Base-by-base conservation (phyloP, 2,113 vertebrate genomes). In the Garra rufa region DNA sequence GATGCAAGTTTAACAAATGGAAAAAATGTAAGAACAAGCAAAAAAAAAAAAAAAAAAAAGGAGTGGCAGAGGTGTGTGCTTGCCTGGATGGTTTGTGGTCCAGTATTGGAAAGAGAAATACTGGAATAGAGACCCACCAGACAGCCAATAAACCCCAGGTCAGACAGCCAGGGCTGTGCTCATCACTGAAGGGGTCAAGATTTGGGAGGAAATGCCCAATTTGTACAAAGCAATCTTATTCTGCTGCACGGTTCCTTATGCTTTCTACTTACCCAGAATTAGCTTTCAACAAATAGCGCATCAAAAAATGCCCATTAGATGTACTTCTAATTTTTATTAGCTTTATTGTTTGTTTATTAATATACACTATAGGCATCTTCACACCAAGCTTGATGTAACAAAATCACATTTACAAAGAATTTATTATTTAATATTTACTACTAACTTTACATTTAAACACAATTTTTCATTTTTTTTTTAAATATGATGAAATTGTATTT, bases 71-170 rank as follows among this genome's bases (percentile, higher is more conserved):
- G 63, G 52, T 43, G 5, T 43, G 5, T 87, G 89, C 91, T 93
- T 91, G 93, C 89, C 90, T 90, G 89, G 90, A 94, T 94, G 94
- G 89, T 90, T 91, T 92, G 92, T 93, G 93, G 92, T 94, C 93
- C 94, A 94, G 92, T 92, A 91, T 91, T 92, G 88, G 88, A 93
- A 88, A 80, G 63, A 85, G 85, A 86, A 88, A 87, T 87, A 91
- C 94, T 94, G 91, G 95, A 92, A 93, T 95, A 94, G 92, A 95
- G 90, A 95, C 94, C 95, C 95, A 93, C 70, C 94, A 96, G 94
- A 96, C 96, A 97, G 94, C 95, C 95, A 96, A 95, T 96, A 95
- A 97, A 95, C 94, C 95, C 95, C 95, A 96, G 96, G 97, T 97
- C 97, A 99, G 97, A 97, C 96, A 96, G 96, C 96, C 95, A 91